These are phyloP conservation scores for Epirrita christyi DNA, from an alignment of 2,888 invertebrate species.

Conservation along the genomic window DNA sequence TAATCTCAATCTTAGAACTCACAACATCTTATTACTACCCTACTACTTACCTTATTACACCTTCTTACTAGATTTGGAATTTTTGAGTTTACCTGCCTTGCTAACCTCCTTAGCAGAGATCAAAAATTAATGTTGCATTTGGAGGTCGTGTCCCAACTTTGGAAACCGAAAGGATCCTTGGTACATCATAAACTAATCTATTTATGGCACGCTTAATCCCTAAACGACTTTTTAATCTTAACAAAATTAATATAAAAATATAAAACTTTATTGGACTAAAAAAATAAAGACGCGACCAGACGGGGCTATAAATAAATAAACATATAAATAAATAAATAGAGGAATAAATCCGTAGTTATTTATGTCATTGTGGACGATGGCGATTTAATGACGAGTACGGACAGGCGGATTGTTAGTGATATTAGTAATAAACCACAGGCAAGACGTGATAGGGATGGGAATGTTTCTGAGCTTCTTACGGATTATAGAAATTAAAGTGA, in stretches of 20 bases:
- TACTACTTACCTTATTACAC: too few species aligned
- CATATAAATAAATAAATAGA: conserved; percentile 68
- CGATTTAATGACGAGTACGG: conserved; percentile 64
- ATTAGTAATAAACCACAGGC: conserved; percentile 50
- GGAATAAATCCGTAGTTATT: conserved; percentile 69
- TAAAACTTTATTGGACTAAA: conserved; percentile 43
- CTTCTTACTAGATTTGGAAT: too few species aligned
- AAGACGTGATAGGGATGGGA: conserved; percentile 23
- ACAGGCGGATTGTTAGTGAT: conserved; percentile 60
- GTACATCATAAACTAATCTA: conserved; percentile 30
- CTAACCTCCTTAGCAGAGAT: too few species aligned
- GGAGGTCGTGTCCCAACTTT: neutral
- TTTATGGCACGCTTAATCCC: conserved; percentile 40
- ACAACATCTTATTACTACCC: too few species aligned
- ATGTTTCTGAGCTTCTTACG: neutral
- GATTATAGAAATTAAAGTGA: neutral
- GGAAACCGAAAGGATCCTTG: conserved; percentile 9
- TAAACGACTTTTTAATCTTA: conserved; percentile 42
- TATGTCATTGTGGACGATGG: conserved; percentile 65
- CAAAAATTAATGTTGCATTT: too few species aligned
- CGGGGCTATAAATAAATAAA: conserved; percentile 53
- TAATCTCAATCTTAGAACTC: too few species aligned
- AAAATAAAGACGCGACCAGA: conserved; percentile 39
- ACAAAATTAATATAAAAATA: conserved; percentile 42
- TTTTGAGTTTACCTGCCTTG: too few species aligned